Percentiles rank a stretch among this genome's conserved stretches.
phyloP scores from a whole-genome alignment of 2,888 invertebrate species.

The Salticus scenicus region DNA sequence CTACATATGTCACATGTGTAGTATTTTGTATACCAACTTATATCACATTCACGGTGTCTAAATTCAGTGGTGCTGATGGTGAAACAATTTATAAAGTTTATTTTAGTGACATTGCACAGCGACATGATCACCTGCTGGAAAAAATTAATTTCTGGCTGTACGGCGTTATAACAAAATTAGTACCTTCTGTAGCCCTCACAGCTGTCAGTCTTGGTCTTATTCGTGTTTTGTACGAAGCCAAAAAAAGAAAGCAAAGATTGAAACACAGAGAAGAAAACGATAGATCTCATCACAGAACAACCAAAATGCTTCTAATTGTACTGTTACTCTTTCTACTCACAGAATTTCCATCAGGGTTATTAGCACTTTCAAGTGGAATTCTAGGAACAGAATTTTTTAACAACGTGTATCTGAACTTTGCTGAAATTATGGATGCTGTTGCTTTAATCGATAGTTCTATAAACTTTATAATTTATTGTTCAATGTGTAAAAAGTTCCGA shows the following conservation, averaged over 20 bases:
- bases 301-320: slow-evolving; percentile 90
- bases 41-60: slow-evolving; percentile 83
- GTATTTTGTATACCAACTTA: slow-evolving; percentile 90
- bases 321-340: slow-evolving; percentile 90
- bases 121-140: slow-evolving; percentile 78
- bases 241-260: slow-evolving; percentile 71
- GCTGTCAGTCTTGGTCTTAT: slow-evolving; percentile 78
- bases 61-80: slow-evolving; percentile 10
- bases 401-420: slow-evolving; percentile 79
- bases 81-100: slow-evolving; percentile 77
- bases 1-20: slow-evolving; percentile 88
- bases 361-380: slow-evolving; percentile 86
- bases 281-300: slow-evolving; percentile 83
- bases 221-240: slow-evolving; percentile 72
- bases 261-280: slow-evolving; percentile 60
- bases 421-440: slow-evolving; percentile 90
- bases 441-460: slow-evolving; percentile 93
- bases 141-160: slow-evolving; percentile 91
- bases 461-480: slow-evolving; percentile 94
- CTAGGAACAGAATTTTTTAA: slow-evolving; percentile 83
- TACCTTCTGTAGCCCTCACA: slow-evolving; percentile 91
- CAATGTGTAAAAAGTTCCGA: slow-evolving; percentile 95
- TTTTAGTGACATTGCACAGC: slow-evolving; percentile 80
- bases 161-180: slow-evolving; percentile 91
- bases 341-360: slow-evolving; percentile 87